Base-by-base conservation (phyloP, 53 echinoderm and acorn worm genomes). In the Apostichopus leukothele region DNA sequence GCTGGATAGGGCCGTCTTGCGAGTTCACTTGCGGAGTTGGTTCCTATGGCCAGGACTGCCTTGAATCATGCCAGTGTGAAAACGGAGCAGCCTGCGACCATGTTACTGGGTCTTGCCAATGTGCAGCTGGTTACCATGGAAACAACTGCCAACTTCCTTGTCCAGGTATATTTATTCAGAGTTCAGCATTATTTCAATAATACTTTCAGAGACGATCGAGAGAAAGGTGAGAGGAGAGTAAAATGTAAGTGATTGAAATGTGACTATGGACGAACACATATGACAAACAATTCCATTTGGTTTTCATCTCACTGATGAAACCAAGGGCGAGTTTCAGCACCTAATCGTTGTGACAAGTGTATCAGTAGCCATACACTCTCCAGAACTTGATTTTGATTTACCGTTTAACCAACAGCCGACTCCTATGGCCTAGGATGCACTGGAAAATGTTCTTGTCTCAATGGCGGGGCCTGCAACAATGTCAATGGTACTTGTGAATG, bases 1-100 rank as follows among this genome's bases (percentile, higher is more conserved):
- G 95, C 25, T 95, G 95, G 95, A 81, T 90, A 85, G 95, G 95
- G 8, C 2, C 73, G 16, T 74, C 76, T 13, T 95, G 95, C 79
- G 60, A 74, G 53, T 53, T 88, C 5, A 89, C 93, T 6, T 95
- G 95, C 60, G n/a, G 51, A 51, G 61, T 16, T 5, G 93, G 92
- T 6, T 93, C 61, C 76, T 93, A 92, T 51, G 96, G 96, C 16
- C 78, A 19, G 12, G 73, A 86, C 18, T 96, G 96, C 53, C 52
- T 71, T 5, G 85, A 78, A 54, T 75, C 71, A 26, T 96, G 96
- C 74, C 89, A 60, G 19, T 96, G 96, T 90, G 61, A 88, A 76
- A 90, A 96, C 74, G 96, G 87, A 1, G 96, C 89, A 3, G 51
- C 59, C 50, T 96, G 96, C 60, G 75, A 92, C 74, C 89, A 88